A percentile compares a stretch with the other conserved stretches of the same genome.
Evolutionary conservation across 2,113 vertebrate genomes (phyloP).

Genomic region (Phylloscopus trochiloides): DNA sequence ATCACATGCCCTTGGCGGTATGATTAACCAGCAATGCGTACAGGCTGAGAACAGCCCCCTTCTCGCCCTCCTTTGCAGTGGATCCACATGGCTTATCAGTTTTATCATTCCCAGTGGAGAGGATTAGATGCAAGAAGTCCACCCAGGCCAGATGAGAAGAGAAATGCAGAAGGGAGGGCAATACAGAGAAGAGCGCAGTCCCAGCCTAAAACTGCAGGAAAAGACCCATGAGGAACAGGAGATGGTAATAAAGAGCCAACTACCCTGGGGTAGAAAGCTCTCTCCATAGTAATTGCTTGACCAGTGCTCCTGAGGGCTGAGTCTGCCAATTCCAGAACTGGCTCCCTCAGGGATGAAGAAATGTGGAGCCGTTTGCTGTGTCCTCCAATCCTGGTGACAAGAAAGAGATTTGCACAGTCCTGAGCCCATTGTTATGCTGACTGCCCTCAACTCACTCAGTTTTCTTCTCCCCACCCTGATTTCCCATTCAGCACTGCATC

Average conservation of each 20-base stretch:
- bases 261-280: not conserved
- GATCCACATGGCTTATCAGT: not conserved
- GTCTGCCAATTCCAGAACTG: not conserved
- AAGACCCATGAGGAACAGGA: not conserved
- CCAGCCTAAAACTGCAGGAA: not conserved
- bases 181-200: not conserved
- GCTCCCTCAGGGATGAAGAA: not conserved
- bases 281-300: not conserved
- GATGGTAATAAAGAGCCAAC: not conserved
- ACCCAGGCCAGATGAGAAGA: not conserved
- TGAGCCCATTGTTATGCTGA: not conserved
- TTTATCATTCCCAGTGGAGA: not conserved
- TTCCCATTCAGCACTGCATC: not conserved
- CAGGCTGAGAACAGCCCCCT: not conserved
- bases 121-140: not conserved
- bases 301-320: not conserved
- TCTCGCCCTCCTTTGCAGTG: fast-evolving
- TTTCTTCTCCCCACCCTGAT: not conserved
- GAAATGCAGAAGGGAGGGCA: not conserved
- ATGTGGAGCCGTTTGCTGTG: not conserved
- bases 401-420: not conserved
- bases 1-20: not conserved
- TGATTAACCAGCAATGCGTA: not conserved
- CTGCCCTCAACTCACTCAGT: not conserved
- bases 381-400: not conserved